Evolutionary conservation across 2,888 invertebrate species (phyloP).

Genomic region (Eupeodes luniger): DNA sequence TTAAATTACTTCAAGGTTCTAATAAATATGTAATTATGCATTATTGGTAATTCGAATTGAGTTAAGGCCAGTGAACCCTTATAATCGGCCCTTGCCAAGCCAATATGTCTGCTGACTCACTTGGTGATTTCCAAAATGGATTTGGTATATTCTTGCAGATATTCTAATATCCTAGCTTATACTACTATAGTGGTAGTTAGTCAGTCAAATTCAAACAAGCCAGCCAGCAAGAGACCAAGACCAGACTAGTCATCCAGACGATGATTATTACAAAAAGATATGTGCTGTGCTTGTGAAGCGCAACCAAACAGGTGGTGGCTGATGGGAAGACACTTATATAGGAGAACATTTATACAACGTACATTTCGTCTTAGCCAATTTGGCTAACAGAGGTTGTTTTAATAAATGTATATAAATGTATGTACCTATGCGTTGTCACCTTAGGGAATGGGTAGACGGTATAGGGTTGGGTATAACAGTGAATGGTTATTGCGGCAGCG

Average conservation of each 20-base stretch:
- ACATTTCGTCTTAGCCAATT: slow-evolving; percentile 19
- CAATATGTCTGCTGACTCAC: slow-evolving; percentile 48
- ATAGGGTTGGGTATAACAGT: neutral
- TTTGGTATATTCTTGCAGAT: slow-evolving; percentile 45
- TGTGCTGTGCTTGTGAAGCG: neutral
- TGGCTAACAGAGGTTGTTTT: neutral
- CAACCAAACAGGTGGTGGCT: slow-evolving; percentile 69
- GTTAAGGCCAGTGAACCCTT: neutral
- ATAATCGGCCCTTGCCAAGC: neutral
- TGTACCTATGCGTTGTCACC: slow-evolving; percentile 15
- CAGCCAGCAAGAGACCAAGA: slow-evolving; percentile 9
- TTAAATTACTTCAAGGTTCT: too few relatives aligned
- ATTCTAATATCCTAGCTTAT: slow-evolving; percentile 4
- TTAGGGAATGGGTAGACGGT: neutral
- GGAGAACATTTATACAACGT: neutral
- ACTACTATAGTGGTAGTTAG: neutral
- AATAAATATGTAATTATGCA: too few relatives aligned
- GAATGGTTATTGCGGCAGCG: slow-evolving; percentile 31
- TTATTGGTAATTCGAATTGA: too few relatives aligned
- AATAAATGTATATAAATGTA: too few relatives aligned
- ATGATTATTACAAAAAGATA: slow-evolving; percentile 26
- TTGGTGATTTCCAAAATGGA: slow-evolving; percentile 55
- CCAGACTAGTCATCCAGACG: slow-evolving; percentile 57
- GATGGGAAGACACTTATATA: slow-evolving; percentile 31
- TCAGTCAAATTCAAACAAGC: slow-evolving; percentile 11